Evolutionary conservation across 2,888 invertebrate genomes (phyloP).

Genomic region (Tortricodes alternella): DNA sequence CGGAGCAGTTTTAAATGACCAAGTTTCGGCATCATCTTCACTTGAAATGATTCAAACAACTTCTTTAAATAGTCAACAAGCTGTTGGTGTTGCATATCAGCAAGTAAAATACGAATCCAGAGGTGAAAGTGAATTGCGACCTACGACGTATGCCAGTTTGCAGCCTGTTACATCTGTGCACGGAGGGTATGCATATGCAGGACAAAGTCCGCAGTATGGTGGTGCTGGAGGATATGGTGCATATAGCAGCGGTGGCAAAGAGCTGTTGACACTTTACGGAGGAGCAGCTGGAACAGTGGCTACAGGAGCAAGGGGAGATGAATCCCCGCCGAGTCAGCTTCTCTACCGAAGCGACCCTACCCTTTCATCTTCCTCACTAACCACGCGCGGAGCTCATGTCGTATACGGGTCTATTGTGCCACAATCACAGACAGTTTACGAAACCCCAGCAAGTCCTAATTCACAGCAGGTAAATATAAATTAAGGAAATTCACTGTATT

Average conservation of each 20-base stretch:
- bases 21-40: constrained; percentile 49
- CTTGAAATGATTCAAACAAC: constrained; percentile 72
- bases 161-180: constrained; percentile 84
- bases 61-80: constrained; percentile 66
- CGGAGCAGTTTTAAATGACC: constrained; percentile 56
- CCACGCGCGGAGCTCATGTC: constrained; percentile 76
- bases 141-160: constrained; percentile 83
- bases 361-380: constrained; percentile 83
- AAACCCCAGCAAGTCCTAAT: constrained; percentile 81
- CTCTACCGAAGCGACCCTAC: constrained; percentile 87
- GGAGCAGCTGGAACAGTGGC: constrained; percentile 46
- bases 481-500: not conserved
- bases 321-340: constrained; percentile 81
- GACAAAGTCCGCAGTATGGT: constrained; percentile 63
- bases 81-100: constrained; percentile 68
- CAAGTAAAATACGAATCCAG: constrained; percentile 77
- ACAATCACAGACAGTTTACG: constrained; percentile 76
- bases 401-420: constrained; percentile 72
- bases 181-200: constrained; percentile 62
- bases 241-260: constrained; percentile 50
- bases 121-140: constrained; percentile 60
- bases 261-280: constrained; percentile 43
- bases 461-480: constrained; percentile 73
- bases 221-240: constrained; percentile 46
- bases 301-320: constrained; percentile 61